Base-by-base conservation (phyloP, 2,113 vertebrate species). In the Nansenia antarctica region DNA sequence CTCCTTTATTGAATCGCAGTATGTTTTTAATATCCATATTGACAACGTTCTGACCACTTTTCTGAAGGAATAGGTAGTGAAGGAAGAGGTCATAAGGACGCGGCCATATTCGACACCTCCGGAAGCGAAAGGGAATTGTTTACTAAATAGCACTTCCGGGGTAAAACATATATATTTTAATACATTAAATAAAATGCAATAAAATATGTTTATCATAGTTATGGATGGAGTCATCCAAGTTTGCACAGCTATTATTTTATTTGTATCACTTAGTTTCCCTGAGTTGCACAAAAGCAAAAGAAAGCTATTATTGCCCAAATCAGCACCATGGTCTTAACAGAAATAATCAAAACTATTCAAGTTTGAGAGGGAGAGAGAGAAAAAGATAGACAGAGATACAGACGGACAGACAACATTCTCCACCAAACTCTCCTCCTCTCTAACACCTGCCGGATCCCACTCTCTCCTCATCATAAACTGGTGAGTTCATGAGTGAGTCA, bases 1-100 rank as follows among this genome's bases (percentile, higher is more conserved):
- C 59, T 1, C 74, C 57, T 1, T 0, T 59, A 49, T 91, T 86
- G 90, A 89, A 92, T 57, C 65, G 83, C 0, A 11, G 0, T 1
- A 65, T 0, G 1, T 87, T 74, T 11, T 64, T 74, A 0, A 81
- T 20, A 8, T 64, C 9, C 58, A 60, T 60, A 14, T 32, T 60
- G 18, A 7, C 3, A 32, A 35, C 7, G 32, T 24, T 11, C 34
- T 34, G 8, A 22, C 30, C 12, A 29, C 27, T 57, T 8, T 30
- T 2, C 30, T 60, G 15, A 9, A 35, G 24, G 22, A 12, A 57
- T 27, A 14, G 24, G 14, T 20, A 8, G 8, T n/a, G 12, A 26
- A 29, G 9, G 12, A 24, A 1, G 53, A 52, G 14, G 5, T 59
- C 7, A 70, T 53, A 45, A 55, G 57, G 70, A 0, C 35, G 30